These are phyloP conservation scores for Dendronephthya gigantea DNA, from an alignment of 64 coral and sea anemone species.

Conservation along the genomic window DNA sequence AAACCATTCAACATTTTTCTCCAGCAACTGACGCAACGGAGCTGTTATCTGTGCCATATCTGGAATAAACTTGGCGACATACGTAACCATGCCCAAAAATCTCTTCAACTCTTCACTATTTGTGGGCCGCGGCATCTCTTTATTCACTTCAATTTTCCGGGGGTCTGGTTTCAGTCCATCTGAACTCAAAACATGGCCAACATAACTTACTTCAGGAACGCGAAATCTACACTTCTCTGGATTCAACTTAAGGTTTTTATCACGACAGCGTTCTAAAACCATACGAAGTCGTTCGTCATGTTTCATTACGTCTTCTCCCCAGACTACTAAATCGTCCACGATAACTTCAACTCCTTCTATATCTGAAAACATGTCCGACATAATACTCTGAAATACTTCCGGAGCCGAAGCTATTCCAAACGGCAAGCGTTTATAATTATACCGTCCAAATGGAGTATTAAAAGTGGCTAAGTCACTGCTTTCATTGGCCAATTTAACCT, in stretches of 20 bases:
- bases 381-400: neutral
- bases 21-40: neutral
- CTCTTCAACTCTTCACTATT: neutral
- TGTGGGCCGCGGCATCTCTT: neutral
- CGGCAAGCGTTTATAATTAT: neutral
- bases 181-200: neutral
- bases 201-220: neutral
- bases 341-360: neutral
- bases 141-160: neutral
- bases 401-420: constrained; percentile 3
- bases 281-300: neutral
- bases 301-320: neutral
- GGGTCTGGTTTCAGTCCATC: neutral
- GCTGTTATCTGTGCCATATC: neutral
- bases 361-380: too few relatives aligned
- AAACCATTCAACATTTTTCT: neutral
- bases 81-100: neutral
- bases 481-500: neutral
- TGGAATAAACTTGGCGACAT: neutral
- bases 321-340: neutral
- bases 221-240: constrained; percentile 1
- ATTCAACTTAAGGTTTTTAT: neutral
- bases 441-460: neutral
- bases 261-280: neutral
- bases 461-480: neutral